A percentile compares a stretch with the other conserved stretches of the same genome.
Conservation (phyloP, 2,113 vertebrate genomes). For the Numenius arquata region DNA sequence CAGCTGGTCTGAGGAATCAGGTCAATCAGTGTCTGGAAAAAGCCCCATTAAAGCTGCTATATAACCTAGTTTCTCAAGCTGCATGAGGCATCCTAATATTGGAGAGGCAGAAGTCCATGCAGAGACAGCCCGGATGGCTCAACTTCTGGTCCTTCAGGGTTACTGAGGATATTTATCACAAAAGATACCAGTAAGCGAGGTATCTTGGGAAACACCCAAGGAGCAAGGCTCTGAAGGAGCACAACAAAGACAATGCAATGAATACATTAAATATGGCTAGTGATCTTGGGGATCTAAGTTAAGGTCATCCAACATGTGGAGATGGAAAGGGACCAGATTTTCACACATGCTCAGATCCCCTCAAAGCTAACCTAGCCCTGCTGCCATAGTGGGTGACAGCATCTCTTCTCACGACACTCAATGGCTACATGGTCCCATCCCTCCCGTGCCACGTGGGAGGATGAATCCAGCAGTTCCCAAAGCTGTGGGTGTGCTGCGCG, state of each 20-base stretch:
- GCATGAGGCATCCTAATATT: background rate
- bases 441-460: background rate
- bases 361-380: background rate
- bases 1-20: conserved; percentile 54
- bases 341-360: background rate
- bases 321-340: background rate
- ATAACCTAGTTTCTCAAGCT: conserved; percentile 67
- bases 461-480: background rate
- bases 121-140: background rate
- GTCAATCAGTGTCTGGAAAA: conserved; percentile 67
- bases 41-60: conserved; percentile 60
- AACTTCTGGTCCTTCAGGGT: background rate
- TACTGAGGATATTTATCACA: background rate
- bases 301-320: background rate
- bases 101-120: conserved; percentile 1
- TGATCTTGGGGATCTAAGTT: background rate
- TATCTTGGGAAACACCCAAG: background rate
- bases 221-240: background rate
- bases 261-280: background rate
- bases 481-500: rapidly evolving
- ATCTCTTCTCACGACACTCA: background rate
- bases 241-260: background rate
- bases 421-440: background rate
- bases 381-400: background rate
- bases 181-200: background rate